Base-by-base conservation (phyloP, 2,113 vertebrate genomes). In the Falcunculus frontatus region DNA sequence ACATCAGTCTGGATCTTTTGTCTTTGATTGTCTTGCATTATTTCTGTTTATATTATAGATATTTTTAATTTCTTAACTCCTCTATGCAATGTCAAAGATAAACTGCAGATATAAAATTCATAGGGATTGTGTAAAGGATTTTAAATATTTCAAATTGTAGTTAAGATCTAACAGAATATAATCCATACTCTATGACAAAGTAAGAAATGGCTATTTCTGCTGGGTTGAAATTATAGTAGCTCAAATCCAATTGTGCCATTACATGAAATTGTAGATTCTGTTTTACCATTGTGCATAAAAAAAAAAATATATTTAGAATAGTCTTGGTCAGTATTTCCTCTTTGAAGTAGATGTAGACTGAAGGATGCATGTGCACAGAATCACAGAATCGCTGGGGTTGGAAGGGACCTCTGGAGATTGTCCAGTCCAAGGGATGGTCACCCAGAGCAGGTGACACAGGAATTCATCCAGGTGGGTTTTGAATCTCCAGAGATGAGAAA, bases 131-230 rank as follows among this genome's bases (percentile, higher is more conserved):
- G 55, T 69, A 92, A 94, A 89, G 50, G 57, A 76, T 63, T 95
- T 90, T 52, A 87, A 95, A 95, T 90, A 87, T 91, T 94, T 93
- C 39, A 92, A 75, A 46, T n/a, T 60, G 35, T 47, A 83, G 23
- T 80, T 74, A 91, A 96, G 39, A 57, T 60, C 42, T 86, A 83
- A 65, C 29, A 30, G 64, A 88, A 81, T 90, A 73, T 72, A 89
- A 94, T 88, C 84, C 21, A 86, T 88, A 92, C 47, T 65, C 10
- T 75, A 11, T 52, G 55, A 39, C 37, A 87, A 79, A 62, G 16
- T 67, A 50, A 86, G 79, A 72, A 85, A 84, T 49, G 11, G 16
- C 15, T 76, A 8, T 67, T 90, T 94, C 78, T 70, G 13, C 42
- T 70, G 22, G 44, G 17, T 13, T 53, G 11, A 76, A 72, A 73